Base-by-base conservation (phyloP, 2,888 invertebrate species). In the Dione vanillae region DNA sequence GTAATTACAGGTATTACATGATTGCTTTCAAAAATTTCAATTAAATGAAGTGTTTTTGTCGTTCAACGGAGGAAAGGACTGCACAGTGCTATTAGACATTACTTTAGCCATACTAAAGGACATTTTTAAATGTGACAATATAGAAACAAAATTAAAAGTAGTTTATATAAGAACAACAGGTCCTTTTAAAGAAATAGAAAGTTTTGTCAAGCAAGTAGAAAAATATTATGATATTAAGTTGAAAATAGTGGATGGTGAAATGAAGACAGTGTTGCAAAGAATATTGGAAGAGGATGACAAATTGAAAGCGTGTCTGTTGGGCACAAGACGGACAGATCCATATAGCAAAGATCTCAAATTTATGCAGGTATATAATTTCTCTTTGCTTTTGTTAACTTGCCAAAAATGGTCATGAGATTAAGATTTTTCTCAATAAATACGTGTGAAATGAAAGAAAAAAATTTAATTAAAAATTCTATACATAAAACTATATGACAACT, bases 51-150 rank as follows among this genome's bases (percentile, higher is more conserved):
- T 98, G 16, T 98, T 98, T 81, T 85, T 99, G 41, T 97, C 98
- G 37, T 99, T 99, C 88, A 99, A 99, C 85, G 99, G 99, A 5
- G 99, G 99, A 1, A 99, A 99, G 92, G 99, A 99, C 91, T 99
- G 99, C 85, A 99, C 99, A 0, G 98, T 96, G 0, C 94, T 99
- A 14, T 91, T 99, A 75, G 92, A 93, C 75, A 78, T 93, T 40
- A 85, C 87, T 11, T 75, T 91, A 76, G 80, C 87, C 69, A 74
- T 87, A 72, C 71, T 94, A 52, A 79, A 82, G 69, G 81, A 89
- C 9, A 77, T 86, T 51, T 80, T 85, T 72, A 82, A 84, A 56
- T 76, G 80, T 9, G 82, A 86, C 5, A 79, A 91, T 40, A 81
- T 89, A 64, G 85, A 84, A n/a, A 87, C 90, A 77, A 87, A 88